Percentiles rank a stretch among this genome's conserved stretches.
Conservation (phyloP, 2,888 invertebrate species). For the Bellardia pandia region DNA sequence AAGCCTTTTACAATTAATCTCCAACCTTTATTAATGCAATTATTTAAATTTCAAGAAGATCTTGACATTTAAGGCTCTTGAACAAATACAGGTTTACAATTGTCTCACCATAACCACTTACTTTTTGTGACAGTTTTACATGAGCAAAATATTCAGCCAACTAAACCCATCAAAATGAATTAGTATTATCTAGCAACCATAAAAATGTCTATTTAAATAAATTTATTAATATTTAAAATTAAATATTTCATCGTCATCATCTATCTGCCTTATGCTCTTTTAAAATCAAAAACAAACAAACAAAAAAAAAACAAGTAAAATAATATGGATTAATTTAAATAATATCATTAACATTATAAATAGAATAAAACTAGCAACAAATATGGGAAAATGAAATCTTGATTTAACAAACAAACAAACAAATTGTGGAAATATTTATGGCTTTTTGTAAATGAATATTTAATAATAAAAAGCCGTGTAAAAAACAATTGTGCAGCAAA, state of each 20-base stretch:
- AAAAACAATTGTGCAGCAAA: too few relatives aligned
- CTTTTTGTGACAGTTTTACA: conserved; percentile 18
- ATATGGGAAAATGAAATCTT: conserved; percentile 35
- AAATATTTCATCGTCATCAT: not conserved
- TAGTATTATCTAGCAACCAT: not conserved
- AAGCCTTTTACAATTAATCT: not conserved
- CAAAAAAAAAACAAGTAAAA: not conserved
- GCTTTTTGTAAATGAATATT: conserved; percentile 27
- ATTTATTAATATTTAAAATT: conserved; percentile 48
- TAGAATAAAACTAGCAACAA: conserved; percentile 9
- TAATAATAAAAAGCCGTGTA: not conserved
- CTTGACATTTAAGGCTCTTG: not conserved
- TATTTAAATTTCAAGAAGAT: not conserved
- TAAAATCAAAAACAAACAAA: too few relatives aligned
- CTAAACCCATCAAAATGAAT: conserved; percentile 34
- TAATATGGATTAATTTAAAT: conserved; percentile 45
- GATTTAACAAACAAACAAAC: conserved; percentile 15
- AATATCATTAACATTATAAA: conserved; percentile 22
- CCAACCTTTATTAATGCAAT: not conserved
- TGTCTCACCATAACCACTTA: conserved; percentile 11
- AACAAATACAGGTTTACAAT: not conserved
- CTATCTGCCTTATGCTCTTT: too few relatives aligned
- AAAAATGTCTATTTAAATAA: conserved; percentile 54
- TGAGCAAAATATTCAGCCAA: conserved; percentile 27
- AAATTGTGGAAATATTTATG: conserved; percentile 33